phyloP scores from a whole-genome alignment of 2,113 vertebrate genomes.

The Petrocephalus microphthalmus region DNA sequence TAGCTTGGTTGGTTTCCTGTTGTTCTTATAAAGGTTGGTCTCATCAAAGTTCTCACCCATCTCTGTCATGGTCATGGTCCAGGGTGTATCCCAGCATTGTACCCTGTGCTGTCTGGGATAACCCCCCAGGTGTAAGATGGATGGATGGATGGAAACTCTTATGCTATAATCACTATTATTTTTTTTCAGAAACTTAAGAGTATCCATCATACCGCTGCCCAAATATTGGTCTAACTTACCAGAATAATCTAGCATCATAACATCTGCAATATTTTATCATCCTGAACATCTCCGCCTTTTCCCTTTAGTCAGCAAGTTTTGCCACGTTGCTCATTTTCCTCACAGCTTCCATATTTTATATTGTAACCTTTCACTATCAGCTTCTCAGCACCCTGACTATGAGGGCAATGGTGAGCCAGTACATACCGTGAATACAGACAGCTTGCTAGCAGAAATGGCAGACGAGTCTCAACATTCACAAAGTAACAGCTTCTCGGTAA shows the following conservation, averaged over 20 bases:
- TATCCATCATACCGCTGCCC: not conserved
- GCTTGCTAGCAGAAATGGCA: not conserved
- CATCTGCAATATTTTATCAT: not conserved
- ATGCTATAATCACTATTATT: not conserved
- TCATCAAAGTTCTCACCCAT: not conserved
- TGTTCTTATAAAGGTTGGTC: not conserved
- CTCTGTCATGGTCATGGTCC: not conserved
- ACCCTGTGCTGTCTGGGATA: not conserved
- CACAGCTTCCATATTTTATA: not conserved
- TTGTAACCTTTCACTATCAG: not conserved
- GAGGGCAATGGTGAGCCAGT: not conserved
- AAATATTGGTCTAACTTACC: not conserved
- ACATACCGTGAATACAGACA: not conserved
- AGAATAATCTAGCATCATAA: not conserved
- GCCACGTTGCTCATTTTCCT: not conserved
- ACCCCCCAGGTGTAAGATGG: not conserved
- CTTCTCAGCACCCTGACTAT: not conserved
- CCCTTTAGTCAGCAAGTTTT: not conserved
- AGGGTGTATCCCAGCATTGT: not conserved
- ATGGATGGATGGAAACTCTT: not conserved
- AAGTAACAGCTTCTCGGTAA: not conserved
- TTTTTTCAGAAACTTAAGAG: not conserved
- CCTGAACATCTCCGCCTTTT: not conserved
- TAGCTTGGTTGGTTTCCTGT: not conserved
- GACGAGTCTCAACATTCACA: not conserved